A percentile compares a stretch with the other conserved stretches of the same genome.
phyloP scores from a whole-genome alignment of 2,888 invertebrate genomes.

The Conus canariensis region DNA sequence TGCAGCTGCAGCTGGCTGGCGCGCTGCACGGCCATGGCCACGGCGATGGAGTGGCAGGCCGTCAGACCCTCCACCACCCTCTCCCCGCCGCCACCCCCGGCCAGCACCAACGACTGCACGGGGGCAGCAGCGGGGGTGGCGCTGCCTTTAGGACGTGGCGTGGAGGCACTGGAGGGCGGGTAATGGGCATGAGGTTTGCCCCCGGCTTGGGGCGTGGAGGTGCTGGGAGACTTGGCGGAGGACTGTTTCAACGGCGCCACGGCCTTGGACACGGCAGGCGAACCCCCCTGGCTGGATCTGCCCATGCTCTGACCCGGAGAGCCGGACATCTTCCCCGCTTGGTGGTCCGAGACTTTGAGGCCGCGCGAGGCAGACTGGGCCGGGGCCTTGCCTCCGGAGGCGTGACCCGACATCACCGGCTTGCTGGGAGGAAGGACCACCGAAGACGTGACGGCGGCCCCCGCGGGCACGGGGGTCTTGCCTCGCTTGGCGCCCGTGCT shows the following conservation, averaged over 20 bases:
- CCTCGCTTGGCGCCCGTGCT: too few relatives aligned
- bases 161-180: not conserved
- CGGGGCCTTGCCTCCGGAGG: too few relatives aligned
- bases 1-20: slow-evolving; percentile 31
- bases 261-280: not conserved
- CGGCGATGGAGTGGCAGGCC: not conserved
- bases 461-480: too few relatives aligned
- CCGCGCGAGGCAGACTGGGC: not conserved
- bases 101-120: slow-evolving; percentile 1
- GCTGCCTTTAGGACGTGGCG: not conserved
- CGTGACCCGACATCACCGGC: not conserved
- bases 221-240: not conserved
- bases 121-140: not conserved
- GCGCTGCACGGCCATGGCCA: slow-evolving; percentile 20
- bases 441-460: not conserved
- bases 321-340: not conserved
- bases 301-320: not conserved
- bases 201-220: not conserved
- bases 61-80: not conserved
- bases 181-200: not conserved
- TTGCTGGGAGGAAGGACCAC: not conserved
- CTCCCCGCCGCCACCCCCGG: not conserved
- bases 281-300: not conserved
- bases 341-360: not conserved
- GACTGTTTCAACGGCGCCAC: slow-evolving; percentile 10